These are phyloP conservation scores for Xenus cinereus DNA, from an alignment of 2,113 vertebrate genomes.

Conservation along the genomic window DNA sequence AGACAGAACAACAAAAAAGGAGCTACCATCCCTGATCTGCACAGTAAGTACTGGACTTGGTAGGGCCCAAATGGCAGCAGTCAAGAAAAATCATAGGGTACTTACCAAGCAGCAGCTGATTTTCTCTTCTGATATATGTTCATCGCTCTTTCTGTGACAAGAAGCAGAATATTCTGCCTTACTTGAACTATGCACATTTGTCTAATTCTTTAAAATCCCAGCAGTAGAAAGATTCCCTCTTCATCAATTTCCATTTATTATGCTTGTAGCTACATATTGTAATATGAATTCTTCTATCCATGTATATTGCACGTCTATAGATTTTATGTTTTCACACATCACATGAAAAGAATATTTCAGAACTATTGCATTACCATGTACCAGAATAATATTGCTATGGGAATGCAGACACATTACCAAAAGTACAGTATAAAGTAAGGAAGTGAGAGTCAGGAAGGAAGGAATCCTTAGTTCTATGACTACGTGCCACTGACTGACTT, in stretches of 20 bases:
- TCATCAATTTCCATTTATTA: conserved; percentile 48
- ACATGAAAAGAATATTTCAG: conserved; percentile 52
- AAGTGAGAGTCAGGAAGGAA: not conserved
- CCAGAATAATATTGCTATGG: conserved; percentile 45
- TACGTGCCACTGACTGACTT: not conserved
- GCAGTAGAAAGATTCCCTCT: conserved; percentile 41
- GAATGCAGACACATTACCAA: conserved; percentile 34
- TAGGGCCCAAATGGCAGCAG: conserved; percentile 35
- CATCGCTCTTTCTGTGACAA: conserved; percentile 39
- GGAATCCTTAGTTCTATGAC: not conserved
- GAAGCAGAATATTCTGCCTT: conserved; percentile 40
- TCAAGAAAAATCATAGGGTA: conserved; percentile 47
- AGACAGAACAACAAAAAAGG: not conserved
- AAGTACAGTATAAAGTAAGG: not conserved
- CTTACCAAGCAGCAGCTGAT: conserved; percentile 39
- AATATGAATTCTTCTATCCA: conserved; percentile 24
- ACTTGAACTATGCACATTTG: conserved; percentile 41
- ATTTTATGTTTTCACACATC: conserved; percentile 53
- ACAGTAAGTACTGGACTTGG: not conserved
- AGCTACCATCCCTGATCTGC: not conserved
- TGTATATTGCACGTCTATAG: conserved; percentile 10
- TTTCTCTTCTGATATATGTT: conserved; percentile 39
- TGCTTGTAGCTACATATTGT: conserved; percentile 19
- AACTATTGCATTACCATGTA: conserved; percentile 34
- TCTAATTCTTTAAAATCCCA: conserved; percentile 62